These are phyloP conservation scores for Serinus canaria DNA, from an alignment of 2,113 vertebrate species.

Conservation along the genomic window DNA sequence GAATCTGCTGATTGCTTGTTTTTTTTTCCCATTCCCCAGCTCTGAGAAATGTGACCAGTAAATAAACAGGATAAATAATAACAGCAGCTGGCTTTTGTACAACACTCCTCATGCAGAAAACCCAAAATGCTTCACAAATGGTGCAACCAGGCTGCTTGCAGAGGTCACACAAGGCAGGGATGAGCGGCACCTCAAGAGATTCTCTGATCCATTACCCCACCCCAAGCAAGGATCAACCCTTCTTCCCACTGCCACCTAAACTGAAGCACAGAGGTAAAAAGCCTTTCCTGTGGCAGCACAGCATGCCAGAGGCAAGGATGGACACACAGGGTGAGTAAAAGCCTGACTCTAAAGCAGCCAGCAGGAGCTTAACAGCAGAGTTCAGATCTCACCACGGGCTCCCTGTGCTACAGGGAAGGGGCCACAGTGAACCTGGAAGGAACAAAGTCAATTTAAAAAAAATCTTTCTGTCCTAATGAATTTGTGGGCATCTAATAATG, in stretches of 20 bases:
- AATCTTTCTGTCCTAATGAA: not conserved
- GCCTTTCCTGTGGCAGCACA: not conserved
- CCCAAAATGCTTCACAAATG: not conserved
- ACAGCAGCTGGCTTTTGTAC: constrained; percentile 36
- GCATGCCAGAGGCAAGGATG: not conserved
- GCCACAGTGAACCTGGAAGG: not conserved
- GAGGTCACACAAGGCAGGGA: not conserved
- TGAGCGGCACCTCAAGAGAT: not conserved
- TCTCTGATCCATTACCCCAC: not conserved
- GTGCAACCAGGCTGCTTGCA: not conserved
- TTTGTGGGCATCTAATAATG: not conserved
- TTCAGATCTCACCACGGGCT: not conserved
- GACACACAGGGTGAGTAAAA: not conserved
- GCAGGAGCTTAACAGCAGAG: not conserved
- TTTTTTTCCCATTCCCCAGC: not conserved
- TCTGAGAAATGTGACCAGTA: constrained; percentile 10
- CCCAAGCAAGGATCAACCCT: not conserved
- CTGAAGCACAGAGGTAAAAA: not conserved
- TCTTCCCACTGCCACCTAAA: not conserved
- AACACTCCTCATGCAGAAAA: not conserved
- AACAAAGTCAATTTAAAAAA: not conserved
- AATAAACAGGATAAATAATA: constrained; percentile 17
- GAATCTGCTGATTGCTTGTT: not conserved
- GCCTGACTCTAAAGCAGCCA: not conserved
- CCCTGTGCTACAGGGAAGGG: accelerated